Conservation (phyloP, 2,797 vertebrate species). For the Enteromius trimaculatus region DNA sequence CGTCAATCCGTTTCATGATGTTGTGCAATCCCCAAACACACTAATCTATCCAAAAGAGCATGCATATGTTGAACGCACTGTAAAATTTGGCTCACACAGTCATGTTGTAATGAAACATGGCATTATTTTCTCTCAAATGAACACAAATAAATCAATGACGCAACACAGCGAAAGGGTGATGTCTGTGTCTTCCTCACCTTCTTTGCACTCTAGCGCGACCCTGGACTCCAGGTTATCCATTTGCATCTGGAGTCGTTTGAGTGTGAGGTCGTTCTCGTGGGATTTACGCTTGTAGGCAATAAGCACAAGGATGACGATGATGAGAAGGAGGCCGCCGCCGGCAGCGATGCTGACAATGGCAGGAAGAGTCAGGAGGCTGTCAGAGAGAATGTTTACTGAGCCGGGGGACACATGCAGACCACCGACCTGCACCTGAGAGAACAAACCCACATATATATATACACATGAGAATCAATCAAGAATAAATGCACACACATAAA, state of each 20-base stretch:
- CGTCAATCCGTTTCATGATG: not conserved
- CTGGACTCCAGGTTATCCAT: constrained; percentile 99
- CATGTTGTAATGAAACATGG: not conserved
- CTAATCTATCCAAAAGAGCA: not conserved
- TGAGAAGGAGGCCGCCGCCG: constrained; percentile 92
- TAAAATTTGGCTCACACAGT: not conserved
- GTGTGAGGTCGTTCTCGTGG: constrained; percentile 94
- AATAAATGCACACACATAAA: constrained; percentile 28
- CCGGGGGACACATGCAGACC: constrained; percentile 94
- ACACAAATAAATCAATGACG: not conserved
- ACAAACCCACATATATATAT: constrained; percentile 9
- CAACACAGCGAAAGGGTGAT: not conserved
- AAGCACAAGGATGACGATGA: constrained; percentile 98
- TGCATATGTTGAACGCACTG: not conserved
- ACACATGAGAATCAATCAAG: constrained; percentile 35
- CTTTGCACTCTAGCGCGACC: constrained; percentile 97
- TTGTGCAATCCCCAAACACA: not conserved
- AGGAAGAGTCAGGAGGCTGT: constrained; percentile 94
- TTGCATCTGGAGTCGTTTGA: constrained; percentile 98
- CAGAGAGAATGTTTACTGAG: constrained; percentile 89
- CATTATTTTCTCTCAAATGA: not conserved
- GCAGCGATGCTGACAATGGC: constrained; percentile 97
- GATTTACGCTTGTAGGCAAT: constrained; percentile 99
- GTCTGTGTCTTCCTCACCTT: constrained; percentile 78
- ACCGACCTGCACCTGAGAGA: constrained; percentile 89